Base-by-base conservation (phyloP, 2,888 invertebrate species). In the Caenorhabditis afra region DNA sequence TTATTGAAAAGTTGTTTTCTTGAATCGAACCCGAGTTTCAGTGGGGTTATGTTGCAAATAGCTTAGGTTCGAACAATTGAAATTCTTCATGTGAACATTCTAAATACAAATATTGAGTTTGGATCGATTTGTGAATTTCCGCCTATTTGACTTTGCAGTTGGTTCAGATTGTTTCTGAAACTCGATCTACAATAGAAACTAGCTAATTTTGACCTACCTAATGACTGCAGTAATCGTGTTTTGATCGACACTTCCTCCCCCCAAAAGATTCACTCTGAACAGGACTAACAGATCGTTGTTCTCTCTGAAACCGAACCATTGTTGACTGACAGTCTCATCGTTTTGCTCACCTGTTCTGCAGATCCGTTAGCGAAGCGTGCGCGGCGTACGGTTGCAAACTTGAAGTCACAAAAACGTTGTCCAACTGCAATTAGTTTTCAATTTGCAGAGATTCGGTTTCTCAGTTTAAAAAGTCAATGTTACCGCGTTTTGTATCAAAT, bases 291-390 rank as follows among this genome's bases (percentile, higher is more conserved):
- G 55, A 49, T 84, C 82, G 53, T 77, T 73, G 5, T n/a, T n/a
- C n/a, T 67, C 79, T 12, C 79, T 81, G 61, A 16, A 80, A 74
- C 47, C 14, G 41, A 14, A 22, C 35, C 44, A 22, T 18, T 41
- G n/a, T 22, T 64, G 3, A 20, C 29, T 44, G 37, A 41, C 16
- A 49, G 37, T 16, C 11, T 3, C 16, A 61, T 8, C n/a, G 23
- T 12, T 57, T 64, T 49, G 68, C 52, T 65, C 66, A 79, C 83
- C 79, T 81, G 64, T 83, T 83, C 35, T 65, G 77, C 57, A 83
- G 67, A 66, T 80, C 74, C 2, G 53, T 67, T 41, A 83, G 22
- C 1, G 47, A 66, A 14, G 75, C 78, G n/a, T 62, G 70, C 39
- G 76, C 78, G 35, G 71, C 80, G 23, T 68, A 66, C 5, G 71